These are phyloP conservation scores for Sinocyclocheilus grahami DNA, from an alignment of 2,113 vertebrate species.

Conservation along the genomic window DNA sequence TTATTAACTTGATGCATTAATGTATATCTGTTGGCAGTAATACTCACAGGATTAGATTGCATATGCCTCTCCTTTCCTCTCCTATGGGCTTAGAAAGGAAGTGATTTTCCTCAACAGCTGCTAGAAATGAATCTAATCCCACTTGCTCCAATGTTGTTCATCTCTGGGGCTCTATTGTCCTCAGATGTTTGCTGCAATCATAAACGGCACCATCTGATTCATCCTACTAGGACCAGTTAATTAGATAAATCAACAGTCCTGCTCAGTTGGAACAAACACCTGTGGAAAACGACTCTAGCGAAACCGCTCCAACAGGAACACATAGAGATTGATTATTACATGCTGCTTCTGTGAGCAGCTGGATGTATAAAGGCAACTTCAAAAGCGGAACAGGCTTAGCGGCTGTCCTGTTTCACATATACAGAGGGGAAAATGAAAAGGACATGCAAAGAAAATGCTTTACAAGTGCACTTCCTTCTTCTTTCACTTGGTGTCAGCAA, in stretches of 20 bases:
- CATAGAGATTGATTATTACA: not conserved
- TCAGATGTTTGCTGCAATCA: conserved; percentile 41
- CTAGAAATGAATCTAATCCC: conserved; percentile 36
- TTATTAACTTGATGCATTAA: conserved; percentile 7
- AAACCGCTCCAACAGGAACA: not conserved
- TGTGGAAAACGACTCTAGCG: not conserved
- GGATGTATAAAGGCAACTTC: conserved; percentile 29
- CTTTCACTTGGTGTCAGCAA: conserved; percentile 55
- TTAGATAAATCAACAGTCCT: conserved; percentile 45
- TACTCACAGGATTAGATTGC: not conserved
- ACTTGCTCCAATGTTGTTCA: conserved; percentile 30
- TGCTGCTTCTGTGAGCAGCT: conserved; percentile 30
- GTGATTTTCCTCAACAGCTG: conserved; percentile 50
- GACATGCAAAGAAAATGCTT: not conserved
- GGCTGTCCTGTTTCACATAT: conserved; percentile 12
- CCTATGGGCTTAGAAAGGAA: not conserved
- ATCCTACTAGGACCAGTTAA: conserved; percentile 46
- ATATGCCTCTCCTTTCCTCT: not conserved
- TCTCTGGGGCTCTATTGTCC: conserved; percentile 44
- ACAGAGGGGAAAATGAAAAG: conserved; percentile 26
- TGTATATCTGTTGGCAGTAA: not conserved
- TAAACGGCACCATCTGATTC: conserved; percentile 54
- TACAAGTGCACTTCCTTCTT: conserved; percentile 5
- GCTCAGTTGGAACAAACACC: conserved; percentile 37
- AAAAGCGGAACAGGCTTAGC: not conserved